Evolutionary conservation across 2,888 invertebrate species (phyloP).

Genomic region (Polydrusus pterygomalis): DNA sequence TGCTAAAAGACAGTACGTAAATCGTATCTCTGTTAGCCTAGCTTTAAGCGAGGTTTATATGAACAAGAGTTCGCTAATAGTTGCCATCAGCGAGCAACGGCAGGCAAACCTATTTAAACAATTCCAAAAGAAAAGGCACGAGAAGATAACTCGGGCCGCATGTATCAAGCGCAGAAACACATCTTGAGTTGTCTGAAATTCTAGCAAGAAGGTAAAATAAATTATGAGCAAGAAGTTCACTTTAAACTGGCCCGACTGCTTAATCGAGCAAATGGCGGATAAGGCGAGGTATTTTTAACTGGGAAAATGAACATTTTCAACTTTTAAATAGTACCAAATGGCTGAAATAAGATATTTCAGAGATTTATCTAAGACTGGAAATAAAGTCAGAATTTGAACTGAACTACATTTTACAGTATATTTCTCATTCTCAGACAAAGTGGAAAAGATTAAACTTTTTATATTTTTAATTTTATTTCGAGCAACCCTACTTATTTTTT

Average conservation of each 20-base stretch:
- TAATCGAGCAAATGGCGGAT: conserved; percentile 18
- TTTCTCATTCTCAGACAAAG: not conserved
- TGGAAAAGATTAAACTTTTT: too few relatives aligned
- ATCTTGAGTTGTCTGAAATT: conserved; percentile 13
- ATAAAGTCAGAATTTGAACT: not conserved
- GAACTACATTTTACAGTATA: not conserved
- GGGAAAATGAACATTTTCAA: conserved; percentile 30
- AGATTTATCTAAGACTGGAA: conserved; percentile 10
- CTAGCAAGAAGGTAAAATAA: conserved; percentile 19
- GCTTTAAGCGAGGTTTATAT: too few relatives aligned
- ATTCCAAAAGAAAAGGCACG: conserved; percentile 8
- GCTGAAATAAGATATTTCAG: conserved; percentile 14
- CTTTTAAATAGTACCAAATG: conserved; percentile 27
- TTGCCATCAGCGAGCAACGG: too few relatives aligned
- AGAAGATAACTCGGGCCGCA: conserved; percentile 3
- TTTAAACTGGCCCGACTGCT: conserved; percentile 13
- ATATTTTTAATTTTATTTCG: too few relatives aligned
- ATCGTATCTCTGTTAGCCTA: too few relatives aligned
- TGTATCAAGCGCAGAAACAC: conserved; percentile 19
- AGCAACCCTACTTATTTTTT: too few relatives aligned
- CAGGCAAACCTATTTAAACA: conserved; percentile 3
- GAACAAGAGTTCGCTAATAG: too few relatives aligned
- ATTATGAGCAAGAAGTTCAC: conserved; percentile 22
- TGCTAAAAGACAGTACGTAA: too few relatives aligned
- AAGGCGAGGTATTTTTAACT: conserved; percentile 7